Percentiles rank a stretch among this genome's conserved stretches.
These are phyloP conservation scores for Taxidea taxus DNA, from an alignment of 2,113 vertebrate genomes.

Conservation along the genomic window DNA sequence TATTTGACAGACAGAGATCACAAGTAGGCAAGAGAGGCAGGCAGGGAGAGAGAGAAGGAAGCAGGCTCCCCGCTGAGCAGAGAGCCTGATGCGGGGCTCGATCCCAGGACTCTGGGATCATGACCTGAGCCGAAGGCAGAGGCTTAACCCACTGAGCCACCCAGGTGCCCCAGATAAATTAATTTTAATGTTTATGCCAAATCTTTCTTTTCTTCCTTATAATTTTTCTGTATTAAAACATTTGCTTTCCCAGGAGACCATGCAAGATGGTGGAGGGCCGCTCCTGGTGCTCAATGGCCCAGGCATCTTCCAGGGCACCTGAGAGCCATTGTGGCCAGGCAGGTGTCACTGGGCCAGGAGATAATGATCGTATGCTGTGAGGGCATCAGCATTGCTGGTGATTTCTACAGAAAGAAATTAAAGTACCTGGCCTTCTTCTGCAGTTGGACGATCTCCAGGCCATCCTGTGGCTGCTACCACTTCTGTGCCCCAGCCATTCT, in stretches of 20 bases:
- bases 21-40: no score
- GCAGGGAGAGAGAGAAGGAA: no score
- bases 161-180: background rate
- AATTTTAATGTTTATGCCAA: background rate
- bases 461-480: background rate
- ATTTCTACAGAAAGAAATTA: background rate
- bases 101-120: no score
- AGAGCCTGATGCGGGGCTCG: no score
- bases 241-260: background rate
- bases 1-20: no score
- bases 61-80: no score
- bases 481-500: background rate
- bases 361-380: background rate
- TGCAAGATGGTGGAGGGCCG: background rate
- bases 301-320: background rate
- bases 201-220: background rate
- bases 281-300: background rate
- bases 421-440: background rate
- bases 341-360: background rate
- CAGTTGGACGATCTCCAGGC: rapidly evolving
- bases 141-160: no score
- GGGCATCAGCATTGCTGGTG: background rate
- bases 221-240: background rate
- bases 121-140: no score
- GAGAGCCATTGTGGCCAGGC: background rate